Evolutionary conservation across 2,888 invertebrate genomes (phyloP).

Genomic region (Anthrax anthrax): DNA sequence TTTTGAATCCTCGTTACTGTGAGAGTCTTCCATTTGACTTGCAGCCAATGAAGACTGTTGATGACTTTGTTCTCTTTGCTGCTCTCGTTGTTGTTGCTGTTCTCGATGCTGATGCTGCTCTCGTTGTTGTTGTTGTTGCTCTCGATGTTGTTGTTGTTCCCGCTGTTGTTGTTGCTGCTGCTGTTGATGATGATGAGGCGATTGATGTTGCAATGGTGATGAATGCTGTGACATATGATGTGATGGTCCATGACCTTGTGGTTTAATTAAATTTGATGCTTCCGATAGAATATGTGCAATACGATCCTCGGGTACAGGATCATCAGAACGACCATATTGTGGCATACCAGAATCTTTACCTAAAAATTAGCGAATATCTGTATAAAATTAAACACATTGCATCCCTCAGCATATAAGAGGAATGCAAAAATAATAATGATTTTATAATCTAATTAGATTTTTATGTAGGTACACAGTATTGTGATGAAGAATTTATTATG

Average conservation of each 20-base stretch:
- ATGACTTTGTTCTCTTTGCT: conserved; percentile 29
- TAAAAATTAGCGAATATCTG: conserved; percentile 12
- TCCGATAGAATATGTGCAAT: conserved; percentile 87
- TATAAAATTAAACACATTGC: conserved; percentile 8
- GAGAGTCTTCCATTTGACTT: conserved; percentile 52
- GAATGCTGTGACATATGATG: conserved; percentile 34
- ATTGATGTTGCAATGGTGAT: conserved; percentile 23
- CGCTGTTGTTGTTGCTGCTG: conserved; percentile 27
- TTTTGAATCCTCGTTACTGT: conserved; percentile 69
- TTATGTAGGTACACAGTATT: too few relatives aligned
- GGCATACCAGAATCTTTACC: conserved; percentile 60
- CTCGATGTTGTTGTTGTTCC: conserved; percentile 26
- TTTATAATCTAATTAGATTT: background rate
- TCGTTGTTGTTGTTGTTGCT: conserved; percentile 47
- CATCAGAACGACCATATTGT: conserved; percentile 60
- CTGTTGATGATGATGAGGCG: conserved; percentile 32
- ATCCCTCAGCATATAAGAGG: conserved; percentile 1
- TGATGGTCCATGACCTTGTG: conserved; percentile 24
- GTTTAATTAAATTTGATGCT: conserved; percentile 80
- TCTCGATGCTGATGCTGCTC: conserved; percentile 31
- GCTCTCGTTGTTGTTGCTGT: conserved; percentile 39
- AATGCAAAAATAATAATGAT: background rate
- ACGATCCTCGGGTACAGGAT: conserved; percentile 77
- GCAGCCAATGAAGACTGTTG: conserved; percentile 19
- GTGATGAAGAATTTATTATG: too few relatives aligned